Percentiles rank a stretch among this genome's conserved stretches.
These are phyloP conservation scores for Trogon surrucura DNA, from an alignment of 2,113 vertebrate species.

Conservation along the genomic window DNA sequence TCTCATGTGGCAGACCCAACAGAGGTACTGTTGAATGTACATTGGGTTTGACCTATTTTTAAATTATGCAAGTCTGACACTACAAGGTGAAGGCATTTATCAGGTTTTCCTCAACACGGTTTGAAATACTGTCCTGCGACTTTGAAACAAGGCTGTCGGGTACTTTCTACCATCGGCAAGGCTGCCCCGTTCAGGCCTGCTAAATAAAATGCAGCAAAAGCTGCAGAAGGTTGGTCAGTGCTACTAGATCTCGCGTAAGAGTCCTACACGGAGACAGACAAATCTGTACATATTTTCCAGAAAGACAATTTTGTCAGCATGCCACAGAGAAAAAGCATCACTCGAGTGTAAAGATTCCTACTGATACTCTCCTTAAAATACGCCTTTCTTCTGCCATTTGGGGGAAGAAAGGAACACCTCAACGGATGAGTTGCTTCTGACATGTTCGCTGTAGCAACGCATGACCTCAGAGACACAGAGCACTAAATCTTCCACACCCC, in stretches of 20 bases:
- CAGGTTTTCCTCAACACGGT: neutral
- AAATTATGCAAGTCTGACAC: constrained; percentile 26
- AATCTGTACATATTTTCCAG: neutral
- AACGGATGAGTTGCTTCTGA: neutral
- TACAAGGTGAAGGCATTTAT: neutral
- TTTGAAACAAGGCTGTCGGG: neutral
- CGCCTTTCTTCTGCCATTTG: neutral
- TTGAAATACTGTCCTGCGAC: neutral
- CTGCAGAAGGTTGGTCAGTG: neutral
- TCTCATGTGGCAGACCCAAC: constrained; percentile 56
- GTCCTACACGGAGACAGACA: neutral
- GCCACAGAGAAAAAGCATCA: neutral
- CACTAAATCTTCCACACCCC: constrained; percentile 18
- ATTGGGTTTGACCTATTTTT: neutral
- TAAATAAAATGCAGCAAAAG: neutral
- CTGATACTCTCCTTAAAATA: neutral
- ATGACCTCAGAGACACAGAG: neutral
- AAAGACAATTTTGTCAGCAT: neutral
- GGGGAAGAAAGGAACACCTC: neutral
- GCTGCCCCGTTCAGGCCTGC: neutral
- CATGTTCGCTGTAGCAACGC: neutral
- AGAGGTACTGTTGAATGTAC: constrained; percentile 5
- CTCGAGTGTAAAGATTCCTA: constrained; percentile 2
- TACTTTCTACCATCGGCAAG: neutral
- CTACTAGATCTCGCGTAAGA: neutral